Percentiles rank a stretch among this genome's conserved stretches.
Conservation (phyloP, 1,140 invertebrate genomes). For the Panagrolaimus sp. region DNA sequence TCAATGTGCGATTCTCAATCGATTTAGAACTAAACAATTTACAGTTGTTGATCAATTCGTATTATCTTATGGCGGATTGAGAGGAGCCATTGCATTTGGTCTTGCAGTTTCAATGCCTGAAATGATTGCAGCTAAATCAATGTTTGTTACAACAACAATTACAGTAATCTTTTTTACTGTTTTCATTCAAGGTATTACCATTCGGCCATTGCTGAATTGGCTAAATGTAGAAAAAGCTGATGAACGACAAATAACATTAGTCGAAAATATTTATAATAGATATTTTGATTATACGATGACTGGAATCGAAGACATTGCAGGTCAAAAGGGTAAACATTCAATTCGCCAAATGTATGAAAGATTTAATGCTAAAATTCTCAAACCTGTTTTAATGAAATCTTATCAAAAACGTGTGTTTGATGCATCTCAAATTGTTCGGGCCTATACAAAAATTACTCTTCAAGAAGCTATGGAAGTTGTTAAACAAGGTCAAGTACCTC, state of each 20-base stretch:
- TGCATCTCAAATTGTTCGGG: too few relatives aligned
- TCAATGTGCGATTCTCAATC: conserved; percentile 53
- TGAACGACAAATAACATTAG: conserved; percentile 11
- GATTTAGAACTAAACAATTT: conserved; percentile 57
- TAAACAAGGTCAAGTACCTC: too few relatives aligned
- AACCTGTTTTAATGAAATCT: neutral
- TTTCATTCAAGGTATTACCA: conserved; percentile 21
- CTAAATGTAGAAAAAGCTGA: conserved; percentile 24
- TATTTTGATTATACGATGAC: conserved; percentile 27
- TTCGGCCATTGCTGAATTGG: conserved; percentile 18
- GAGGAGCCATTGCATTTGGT: conserved; percentile 45
- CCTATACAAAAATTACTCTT: too few relatives aligned
- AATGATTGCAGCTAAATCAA: conserved; percentile 56
- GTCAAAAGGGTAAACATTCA: conserved; percentile 12
- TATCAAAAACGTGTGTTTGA: too few relatives aligned
- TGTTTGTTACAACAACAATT: conserved; percentile 56
- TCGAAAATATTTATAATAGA: conserved; percentile 4
- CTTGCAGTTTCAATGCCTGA: conserved; percentile 59
- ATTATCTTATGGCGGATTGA: conserved; percentile 41
- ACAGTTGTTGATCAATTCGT: conserved; percentile 61
- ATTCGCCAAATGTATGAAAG: conserved; percentile 17
- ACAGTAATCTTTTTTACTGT: conserved; percentile 29
- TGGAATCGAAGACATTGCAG: conserved; percentile 26
- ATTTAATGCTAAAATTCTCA: neutral
- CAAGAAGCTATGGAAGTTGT: too few relatives aligned